phyloP scores from a whole-genome alignment of 2,888 invertebrate species.

The Patella pellucida region DNA sequence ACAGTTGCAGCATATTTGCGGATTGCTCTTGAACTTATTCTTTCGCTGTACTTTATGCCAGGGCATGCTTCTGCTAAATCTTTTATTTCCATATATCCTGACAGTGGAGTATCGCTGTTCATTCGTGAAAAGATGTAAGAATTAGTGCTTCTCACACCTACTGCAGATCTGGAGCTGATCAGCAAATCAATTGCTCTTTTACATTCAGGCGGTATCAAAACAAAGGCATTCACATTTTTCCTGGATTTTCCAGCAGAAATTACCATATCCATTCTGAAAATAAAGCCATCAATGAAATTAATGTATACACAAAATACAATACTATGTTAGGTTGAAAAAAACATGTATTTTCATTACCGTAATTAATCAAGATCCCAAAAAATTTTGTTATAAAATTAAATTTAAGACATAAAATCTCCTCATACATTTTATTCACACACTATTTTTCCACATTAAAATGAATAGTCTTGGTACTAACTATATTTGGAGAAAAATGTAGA shows the following conservation, averaged over 20 bases:
- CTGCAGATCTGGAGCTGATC: neutral
- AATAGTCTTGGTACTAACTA: no score
- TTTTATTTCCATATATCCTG: neutral
- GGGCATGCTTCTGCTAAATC: conserved; percentile 8
- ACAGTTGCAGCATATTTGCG: conserved; percentile 15
- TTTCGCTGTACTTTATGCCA: conserved; percentile 3
- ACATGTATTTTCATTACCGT: no score
- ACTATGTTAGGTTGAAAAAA: no score
- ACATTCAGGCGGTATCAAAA: conserved; percentile 17
- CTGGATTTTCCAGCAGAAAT: conserved; percentile 19
- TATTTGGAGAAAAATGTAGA: no score
- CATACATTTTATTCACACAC: no score
- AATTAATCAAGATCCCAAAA: neutral
- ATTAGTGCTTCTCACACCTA: neutral
- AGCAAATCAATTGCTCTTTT: conserved; percentile 13
- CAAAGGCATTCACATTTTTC: conserved; percentile 22
- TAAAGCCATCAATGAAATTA: neutral
- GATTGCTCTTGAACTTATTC: conserved; percentile 11
- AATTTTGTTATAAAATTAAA: neutral
- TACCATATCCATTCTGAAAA: conserved; percentile 25
- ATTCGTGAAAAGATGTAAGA: neutral
- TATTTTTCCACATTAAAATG: no score
- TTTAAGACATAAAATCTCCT: neutral
- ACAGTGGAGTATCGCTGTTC: conserved; percentile 9
- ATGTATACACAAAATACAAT: no score